Evolutionary conservation across 2,797 vertebrate genomes (phyloP).

Genomic region (Acipenser ruthenus): DNA sequence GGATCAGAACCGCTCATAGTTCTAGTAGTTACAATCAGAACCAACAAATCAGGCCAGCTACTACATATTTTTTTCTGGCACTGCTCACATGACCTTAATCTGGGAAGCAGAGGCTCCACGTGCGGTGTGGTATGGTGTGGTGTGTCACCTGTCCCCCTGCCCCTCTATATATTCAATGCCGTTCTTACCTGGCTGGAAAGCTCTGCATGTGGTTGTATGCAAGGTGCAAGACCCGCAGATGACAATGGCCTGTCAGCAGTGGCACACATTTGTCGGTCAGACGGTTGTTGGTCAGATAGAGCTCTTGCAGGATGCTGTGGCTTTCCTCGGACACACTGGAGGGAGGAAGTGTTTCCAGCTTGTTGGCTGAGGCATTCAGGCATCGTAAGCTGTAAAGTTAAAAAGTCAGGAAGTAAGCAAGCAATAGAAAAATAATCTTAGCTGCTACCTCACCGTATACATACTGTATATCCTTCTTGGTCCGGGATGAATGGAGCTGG

Average conservation of each 20-base stretch:
- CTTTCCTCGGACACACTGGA: conserved; percentile 88
- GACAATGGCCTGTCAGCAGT: conserved; percentile 82
- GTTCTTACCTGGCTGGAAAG: conserved; percentile 84
- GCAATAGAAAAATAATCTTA: too few relatives aligned
- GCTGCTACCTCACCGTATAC: too few relatives aligned
- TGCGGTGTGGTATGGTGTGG: not conserved
- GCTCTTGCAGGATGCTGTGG: conserved; percentile 82
- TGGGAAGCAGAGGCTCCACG: not conserved
- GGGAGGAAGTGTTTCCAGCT: conserved; percentile 84
- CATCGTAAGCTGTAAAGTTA: conserved; percentile 70
- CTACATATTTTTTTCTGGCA: not conserved
- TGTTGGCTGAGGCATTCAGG: conserved; percentile 90
- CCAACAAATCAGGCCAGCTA: not conserved
- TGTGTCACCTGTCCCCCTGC: not conserved
- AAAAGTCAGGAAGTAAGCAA: conserved; percentile 11
- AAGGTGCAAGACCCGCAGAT: conserved; percentile 86
- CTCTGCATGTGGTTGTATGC: conserved; percentile 91
- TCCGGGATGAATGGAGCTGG: too few relatives aligned
- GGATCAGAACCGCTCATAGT: too few relatives aligned
- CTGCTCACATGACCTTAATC: conserved; percentile 1
- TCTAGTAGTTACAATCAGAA: too few relatives aligned
- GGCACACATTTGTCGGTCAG: conserved; percentile 93
- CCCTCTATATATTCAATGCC: not conserved
- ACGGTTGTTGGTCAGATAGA: conserved; percentile 90
- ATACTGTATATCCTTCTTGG: too few relatives aligned